Evolutionary conservation across 2,113 vertebrate species (phyloP).

Genomic region (Lophura nycthemera): DNA sequence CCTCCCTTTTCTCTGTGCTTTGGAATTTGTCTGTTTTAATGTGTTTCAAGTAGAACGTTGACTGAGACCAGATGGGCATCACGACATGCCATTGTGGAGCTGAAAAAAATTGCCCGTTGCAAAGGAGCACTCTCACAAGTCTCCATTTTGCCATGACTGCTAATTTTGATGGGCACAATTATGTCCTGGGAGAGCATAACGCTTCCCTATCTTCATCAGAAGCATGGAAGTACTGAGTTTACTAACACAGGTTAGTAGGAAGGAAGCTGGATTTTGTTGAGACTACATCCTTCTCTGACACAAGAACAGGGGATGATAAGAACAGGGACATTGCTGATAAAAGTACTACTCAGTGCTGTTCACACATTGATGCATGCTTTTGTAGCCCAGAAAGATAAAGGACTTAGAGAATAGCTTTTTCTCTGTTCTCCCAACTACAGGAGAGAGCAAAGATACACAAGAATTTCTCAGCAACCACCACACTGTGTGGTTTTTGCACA

Average conservation of each 20-base stretch:
- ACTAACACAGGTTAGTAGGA: neutral
- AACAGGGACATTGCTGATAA: neutral
- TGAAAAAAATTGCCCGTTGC: neutral
- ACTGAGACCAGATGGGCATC: fast-evolving
- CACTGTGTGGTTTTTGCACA: neutral
- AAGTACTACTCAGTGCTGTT: neutral
- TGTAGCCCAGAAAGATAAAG: neutral
- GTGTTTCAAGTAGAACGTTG: neutral
- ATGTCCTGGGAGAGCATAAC: neutral
- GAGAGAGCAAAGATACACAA: neutral
- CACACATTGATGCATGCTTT: neutral
- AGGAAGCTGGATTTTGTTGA: neutral
- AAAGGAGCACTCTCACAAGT: neutral
- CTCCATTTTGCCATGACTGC: neutral
- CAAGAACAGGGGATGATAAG: neutral
- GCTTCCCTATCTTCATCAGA: neutral
- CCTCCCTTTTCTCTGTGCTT: fast-evolving
- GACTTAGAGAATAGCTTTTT: neutral
- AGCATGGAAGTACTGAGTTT: neutral
- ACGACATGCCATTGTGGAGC: neutral
- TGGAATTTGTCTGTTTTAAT: neutral
- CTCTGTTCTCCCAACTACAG: neutral
- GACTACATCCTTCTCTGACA: neutral
- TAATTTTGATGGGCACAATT: neutral
- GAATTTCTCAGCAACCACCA: neutral